A percentile compares a stretch with the other conserved stretches of the same genome.
These are phyloP conservation scores for Orgyia antiqua DNA, from an alignment of 2,888 invertebrate genomes.

Conservation along the genomic window DNA sequence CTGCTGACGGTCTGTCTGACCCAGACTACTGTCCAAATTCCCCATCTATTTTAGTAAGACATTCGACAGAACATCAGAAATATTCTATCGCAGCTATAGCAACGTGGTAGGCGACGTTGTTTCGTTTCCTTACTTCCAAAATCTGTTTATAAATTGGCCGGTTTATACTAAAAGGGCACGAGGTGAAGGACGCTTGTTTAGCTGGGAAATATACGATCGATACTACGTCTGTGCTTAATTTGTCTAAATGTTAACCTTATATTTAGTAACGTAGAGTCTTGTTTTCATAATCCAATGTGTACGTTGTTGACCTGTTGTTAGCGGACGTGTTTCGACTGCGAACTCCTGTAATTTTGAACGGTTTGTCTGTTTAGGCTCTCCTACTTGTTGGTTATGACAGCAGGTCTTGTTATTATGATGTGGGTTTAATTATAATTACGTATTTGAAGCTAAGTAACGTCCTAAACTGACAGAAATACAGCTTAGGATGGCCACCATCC, in stretches of 20 bases:
- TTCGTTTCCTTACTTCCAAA: constrained; percentile 17
- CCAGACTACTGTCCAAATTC: constrained; percentile 16
- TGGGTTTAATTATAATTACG: too few relatives aligned
- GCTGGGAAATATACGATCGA: constrained; percentile 55
- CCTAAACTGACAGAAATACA: too few relatives aligned
- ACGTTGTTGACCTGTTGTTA: constrained; percentile 45
- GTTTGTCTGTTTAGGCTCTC: constrained; percentile 30
- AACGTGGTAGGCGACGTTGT: constrained; percentile 9
- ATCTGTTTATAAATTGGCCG: constrained; percentile 35
- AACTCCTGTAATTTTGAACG: constrained; percentile 31
- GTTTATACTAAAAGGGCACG: constrained; percentile 56
- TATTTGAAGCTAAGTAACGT: too few relatives aligned
- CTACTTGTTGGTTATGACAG: too few relatives aligned
- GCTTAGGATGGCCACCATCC: too few relatives aligned
- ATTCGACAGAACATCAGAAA: constrained; percentile 15
- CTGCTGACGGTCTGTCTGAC: constrained; percentile 12
- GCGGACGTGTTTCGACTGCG: constrained; percentile 35
- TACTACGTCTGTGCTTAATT: constrained; percentile 32
- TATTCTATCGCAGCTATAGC: constrained; percentile 12
- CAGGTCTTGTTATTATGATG: too few relatives aligned
- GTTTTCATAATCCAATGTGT: constrained; percentile 6
- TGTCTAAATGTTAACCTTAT: constrained; percentile 28
- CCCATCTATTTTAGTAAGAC: constrained; percentile 25
- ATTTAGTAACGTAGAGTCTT: constrained; percentile 4
- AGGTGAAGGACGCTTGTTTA: constrained; percentile 64